Evolutionary conservation across 2,797 vertebrate genomes (phyloP), one percentile per base, ranked within the genome.

Genomic region (Chelidonichthys spinosus): DNA sequence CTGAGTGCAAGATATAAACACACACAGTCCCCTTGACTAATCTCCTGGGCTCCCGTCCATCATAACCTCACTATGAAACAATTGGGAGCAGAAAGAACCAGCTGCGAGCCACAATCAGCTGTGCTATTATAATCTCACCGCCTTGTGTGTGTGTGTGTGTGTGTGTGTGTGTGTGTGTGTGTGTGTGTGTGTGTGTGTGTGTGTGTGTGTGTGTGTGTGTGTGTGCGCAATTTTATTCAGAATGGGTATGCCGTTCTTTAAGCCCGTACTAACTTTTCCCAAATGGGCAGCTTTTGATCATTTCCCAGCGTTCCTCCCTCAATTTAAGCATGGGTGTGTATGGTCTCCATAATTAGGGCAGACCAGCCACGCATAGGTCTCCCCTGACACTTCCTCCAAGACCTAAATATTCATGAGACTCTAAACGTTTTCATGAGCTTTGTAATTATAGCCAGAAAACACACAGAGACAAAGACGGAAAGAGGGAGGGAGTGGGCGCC

Each of bases 381-480:
- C 90, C 90, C 90, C 83, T 78, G 90, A 91, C 87, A 88, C 81
- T 87, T 89, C 79, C 83, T 91, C 81, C 39, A 76, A 86, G 65
- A 83, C 82, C 81, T 91, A 90, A 92, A 93, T 94, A 94, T 94
- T 93, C 88, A 94, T 93, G 90, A 91, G 85, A 72, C 76, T 83
- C 72, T 92, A 92, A 92, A 92, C 44, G 56, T 87, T 89, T 90
- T 90, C 85, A 90, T 88, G 84, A 90, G 86, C 76, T 83, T 86
- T 76, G 82, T 87, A 92, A 92, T 90, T 90, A 84, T 76, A 81
- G 87, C 72, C 67, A 82, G 82, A 88, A 88, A 86, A 84, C 62
- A 90, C 74, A 90, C 4, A 60, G 61, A 85, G 79, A 87, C 55
- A 90, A 84, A 86, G 76, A 79, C n/a, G 52, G 58, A 66, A 70